Percentiles rank a stretch among this genome's conserved stretches.
Conservation (phyloP, 2,797 vertebrate species). For the Danio choprae region DNA sequence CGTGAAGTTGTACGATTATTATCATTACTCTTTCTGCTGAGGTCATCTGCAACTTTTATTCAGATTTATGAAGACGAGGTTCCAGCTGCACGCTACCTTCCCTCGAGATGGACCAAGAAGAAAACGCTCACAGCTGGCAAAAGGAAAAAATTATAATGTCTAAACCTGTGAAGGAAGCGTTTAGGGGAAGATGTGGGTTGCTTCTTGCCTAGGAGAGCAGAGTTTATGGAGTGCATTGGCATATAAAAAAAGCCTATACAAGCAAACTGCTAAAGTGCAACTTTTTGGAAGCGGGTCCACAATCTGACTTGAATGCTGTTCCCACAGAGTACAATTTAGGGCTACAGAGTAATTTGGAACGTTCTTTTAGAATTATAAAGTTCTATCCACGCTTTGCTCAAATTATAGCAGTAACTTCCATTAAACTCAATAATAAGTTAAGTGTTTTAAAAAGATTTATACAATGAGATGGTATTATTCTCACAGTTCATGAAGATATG, state of each 20-base stretch:
- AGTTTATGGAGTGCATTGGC: slow-evolving; percentile 59
- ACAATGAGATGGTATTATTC: too few species aligned
- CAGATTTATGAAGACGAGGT: slow-evolving; percentile 47
- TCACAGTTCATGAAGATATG: too few species aligned
- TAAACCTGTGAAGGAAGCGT: slow-evolving; percentile 20
- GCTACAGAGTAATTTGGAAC: not conserved
- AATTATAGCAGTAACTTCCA: too few species aligned
- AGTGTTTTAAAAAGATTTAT: too few species aligned
- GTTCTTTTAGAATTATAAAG: slow-evolving; percentile 3
- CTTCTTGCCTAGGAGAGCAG: not conserved
- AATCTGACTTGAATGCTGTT: slow-evolving; percentile 61
- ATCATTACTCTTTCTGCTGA: slow-evolving; percentile 44
- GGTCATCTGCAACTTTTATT: slow-evolving; percentile 36
- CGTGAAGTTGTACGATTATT: slow-evolving; percentile 7
- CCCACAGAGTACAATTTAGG: not conserved
- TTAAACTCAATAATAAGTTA: too few species aligned
- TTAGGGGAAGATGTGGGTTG: slow-evolving; percentile 12
- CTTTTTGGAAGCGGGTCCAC: slow-evolving; percentile 56
- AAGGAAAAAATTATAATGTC: slow-evolving; percentile 3
- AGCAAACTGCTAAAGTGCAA: slow-evolving; percentile 47
- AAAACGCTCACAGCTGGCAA: slow-evolving; percentile 2
- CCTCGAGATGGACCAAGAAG: not conserved
- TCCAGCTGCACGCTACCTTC: slow-evolving; percentile 36
- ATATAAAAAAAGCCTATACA: slow-evolving; percentile 59
- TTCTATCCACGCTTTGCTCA: not conserved